Conservation (phyloP, 2,113 vertebrate genomes). For the Lethenteron reissneri region DNA sequence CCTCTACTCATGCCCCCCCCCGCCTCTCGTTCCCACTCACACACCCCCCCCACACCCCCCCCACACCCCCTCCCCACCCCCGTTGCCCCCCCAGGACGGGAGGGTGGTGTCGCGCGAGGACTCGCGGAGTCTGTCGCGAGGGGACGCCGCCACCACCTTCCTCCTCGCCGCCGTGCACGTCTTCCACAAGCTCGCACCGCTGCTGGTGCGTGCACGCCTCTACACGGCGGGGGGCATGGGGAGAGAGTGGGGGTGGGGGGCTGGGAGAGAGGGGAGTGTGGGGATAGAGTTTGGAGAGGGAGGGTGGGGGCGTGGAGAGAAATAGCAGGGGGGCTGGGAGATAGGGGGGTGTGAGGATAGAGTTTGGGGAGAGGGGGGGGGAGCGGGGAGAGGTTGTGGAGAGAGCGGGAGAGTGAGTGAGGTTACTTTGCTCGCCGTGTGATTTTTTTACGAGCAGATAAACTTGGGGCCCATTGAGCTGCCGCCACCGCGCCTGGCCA, state of each 20-base stretch:
- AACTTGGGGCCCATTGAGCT: too few relatives aligned
- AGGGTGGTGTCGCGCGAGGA: conserved; percentile 41
- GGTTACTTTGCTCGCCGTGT: too few relatives aligned
- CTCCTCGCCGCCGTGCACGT: conserved; percentile 62
- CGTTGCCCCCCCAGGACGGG: conserved; percentile 35
- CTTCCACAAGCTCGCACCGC: conserved; percentile 70
- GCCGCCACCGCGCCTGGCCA: background rate
- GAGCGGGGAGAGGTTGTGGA: too few relatives aligned
- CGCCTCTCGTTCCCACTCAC: too few relatives aligned
- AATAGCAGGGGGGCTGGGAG: too few relatives aligned
- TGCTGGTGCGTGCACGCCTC: conserved; percentile 44
- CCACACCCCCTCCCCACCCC: too few relatives aligned
- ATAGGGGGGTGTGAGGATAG: too few relatives aligned
- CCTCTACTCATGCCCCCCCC: too few relatives aligned
- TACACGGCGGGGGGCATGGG: background rate
- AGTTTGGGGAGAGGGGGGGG: too few relatives aligned
- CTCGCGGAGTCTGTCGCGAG: conserved; percentile 43
- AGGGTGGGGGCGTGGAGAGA: background rate
- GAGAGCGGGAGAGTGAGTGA: too few relatives aligned
- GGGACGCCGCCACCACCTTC: conserved; percentile 41
- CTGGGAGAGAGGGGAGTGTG: too few relatives aligned
- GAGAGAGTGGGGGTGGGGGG: background rate
- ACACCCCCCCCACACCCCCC: background rate
- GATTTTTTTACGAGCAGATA: too few relatives aligned
- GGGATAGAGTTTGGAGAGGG: background rate